Percentiles rank a stretch among this genome's conserved stretches.
These are phyloP conservation scores for Phrynocephalus guinanensis DNA, from an alignment of 2,797 vertebrate species.

Conservation along the genomic window DNA sequence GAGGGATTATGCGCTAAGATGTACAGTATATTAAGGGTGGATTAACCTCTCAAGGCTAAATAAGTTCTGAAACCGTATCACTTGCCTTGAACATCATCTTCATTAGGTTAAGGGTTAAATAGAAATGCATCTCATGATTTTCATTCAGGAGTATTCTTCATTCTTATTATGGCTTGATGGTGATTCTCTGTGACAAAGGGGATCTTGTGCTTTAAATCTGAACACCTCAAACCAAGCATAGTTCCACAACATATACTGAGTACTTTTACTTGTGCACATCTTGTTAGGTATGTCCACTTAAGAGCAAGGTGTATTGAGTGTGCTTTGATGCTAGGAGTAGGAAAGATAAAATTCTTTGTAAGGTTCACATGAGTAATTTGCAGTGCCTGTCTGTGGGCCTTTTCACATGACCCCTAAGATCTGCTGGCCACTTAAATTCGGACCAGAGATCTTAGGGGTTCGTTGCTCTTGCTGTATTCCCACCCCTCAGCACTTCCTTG, in stretches of 20 bases:
- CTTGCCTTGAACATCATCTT: not conserved
- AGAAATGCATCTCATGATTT: not conserved
- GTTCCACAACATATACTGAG: not conserved
- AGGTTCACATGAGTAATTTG: not conserved
- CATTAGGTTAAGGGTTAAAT: not conserved
- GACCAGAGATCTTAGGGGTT: no score
- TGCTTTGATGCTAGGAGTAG: not conserved
- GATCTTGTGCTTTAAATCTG: not conserved
- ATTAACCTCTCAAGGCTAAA: not conserved
- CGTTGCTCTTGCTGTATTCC: no score
- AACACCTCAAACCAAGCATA: not conserved
- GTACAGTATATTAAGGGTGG: not conserved
- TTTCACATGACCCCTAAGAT: no score
- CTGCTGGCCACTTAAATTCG: no score
- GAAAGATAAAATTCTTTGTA: not conserved
- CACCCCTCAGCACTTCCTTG: no score
- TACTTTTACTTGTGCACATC: not conserved
- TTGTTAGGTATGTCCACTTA: not conserved
- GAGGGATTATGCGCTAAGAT: not conserved
- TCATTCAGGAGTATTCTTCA: not conserved
- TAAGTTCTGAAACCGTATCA: conserved; percentile 4
- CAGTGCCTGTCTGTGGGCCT: not conserved
- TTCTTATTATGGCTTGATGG: not conserved
- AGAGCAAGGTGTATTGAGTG: not conserved
- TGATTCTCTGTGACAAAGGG: not conserved